Base-by-base conservation (phyloP, 2,888 invertebrate species). In the Oligia latruncula region DNA sequence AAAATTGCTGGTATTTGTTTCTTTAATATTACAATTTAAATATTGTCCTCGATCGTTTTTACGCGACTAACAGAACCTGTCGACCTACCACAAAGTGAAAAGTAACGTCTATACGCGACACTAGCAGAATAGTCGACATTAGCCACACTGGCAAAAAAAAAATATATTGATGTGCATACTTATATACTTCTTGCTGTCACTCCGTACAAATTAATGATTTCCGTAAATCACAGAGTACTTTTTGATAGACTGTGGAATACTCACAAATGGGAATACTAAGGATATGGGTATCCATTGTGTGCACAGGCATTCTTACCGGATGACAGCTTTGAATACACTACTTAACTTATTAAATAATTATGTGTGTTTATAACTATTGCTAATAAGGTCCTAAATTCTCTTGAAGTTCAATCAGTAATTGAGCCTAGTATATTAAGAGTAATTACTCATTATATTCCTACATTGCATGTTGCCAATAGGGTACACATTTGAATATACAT, bases 321-420 rank as follows among this genome's bases (percentile, higher is more conserved):
- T 46, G 64, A 58, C 78, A 65, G 35, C 13, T 49, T 40, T 13
- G 40, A 15, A 15, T 62, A 17, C 13, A 52, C 35, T 73, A 40
- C 4, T 5, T 29, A 43, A 17, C 17, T 43, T 29, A 65, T 55
- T 17, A 70, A 71, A 40, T 79, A 71, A 78, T 49, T 20, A 52
- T 1, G 9, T 65, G 29, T 64, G 80, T 70, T 65, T 58, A 80
- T 70, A 11, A 58, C 15, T 74, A 80, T 80, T 70, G 64, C 68
- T 40, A 68, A 65, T 80, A 80, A 78, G 79, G 13, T 67, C 23
- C 29, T 55, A 13, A 55, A 55, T 55, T 46, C 43, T 35, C 29
- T n/a, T 43, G 17, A n/a, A 15, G 20, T 52, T 52, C 40, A 70
- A n/a, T 29, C 64, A n/a, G 20, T n/a, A 66, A 62, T 46, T 55